Percentiles rank a stretch among this genome's conserved stretches.
Evolutionary conservation across 2,888 invertebrate species (phyloP).

Genomic region (Campoletis raptor): DNA sequence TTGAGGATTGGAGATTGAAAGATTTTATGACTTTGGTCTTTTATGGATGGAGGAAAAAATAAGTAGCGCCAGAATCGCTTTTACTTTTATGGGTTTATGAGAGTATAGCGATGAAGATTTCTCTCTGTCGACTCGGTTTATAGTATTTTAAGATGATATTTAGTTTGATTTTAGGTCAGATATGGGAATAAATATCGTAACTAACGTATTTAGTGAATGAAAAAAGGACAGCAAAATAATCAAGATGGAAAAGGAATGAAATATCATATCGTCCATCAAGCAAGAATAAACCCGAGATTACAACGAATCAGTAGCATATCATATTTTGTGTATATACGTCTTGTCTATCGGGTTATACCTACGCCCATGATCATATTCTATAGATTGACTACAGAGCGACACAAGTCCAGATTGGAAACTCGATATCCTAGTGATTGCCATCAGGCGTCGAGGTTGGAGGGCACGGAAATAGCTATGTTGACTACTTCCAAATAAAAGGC

Average conservation of each 20-base stretch:
- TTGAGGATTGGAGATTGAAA: background rate
- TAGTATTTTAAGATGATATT: background rate
- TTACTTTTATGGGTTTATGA: background rate
- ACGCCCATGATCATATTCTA: constrained; percentile 18
- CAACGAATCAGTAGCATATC: constrained; percentile 44
- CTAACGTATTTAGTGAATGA: background rate
- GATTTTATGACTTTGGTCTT: background rate
- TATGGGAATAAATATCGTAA: background rate
- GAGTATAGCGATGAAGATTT: background rate
- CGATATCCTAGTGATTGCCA: constrained; percentile 62
- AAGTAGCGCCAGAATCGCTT: background rate
- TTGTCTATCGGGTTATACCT: constrained; percentile 31
- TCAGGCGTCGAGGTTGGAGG: constrained; percentile 32
- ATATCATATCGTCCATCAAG: background rate
- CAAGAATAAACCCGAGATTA: constrained; percentile 32
- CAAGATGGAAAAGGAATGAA: background rate
- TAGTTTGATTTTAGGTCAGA: background rate
- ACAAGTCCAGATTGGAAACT: constrained; percentile 58
- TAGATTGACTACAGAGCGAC: constrained; percentile 44
- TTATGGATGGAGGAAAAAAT: background rate
- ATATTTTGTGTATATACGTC: constrained; percentile 22
- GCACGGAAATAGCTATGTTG: constrained; percentile 8
- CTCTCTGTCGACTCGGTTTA: background rate
- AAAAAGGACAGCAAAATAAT: background rate
- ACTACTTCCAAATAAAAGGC: background rate